phyloP scores from a whole-genome alignment of 2,113 vertebrate genomes.

The Narcine bancroftii region DNA sequence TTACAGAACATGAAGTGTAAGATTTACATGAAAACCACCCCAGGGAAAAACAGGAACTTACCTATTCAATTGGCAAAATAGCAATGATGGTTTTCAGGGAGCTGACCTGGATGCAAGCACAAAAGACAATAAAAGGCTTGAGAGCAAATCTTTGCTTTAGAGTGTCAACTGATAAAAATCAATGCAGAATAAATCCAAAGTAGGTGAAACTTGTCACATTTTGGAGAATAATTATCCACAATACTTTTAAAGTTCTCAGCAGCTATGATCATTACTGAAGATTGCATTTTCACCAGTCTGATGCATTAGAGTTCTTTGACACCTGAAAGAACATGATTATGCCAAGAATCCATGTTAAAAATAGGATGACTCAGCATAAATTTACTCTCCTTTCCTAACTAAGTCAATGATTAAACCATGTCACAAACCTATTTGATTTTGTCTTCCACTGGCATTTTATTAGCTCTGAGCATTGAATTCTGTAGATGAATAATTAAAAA shows the following conservation, averaged over 20 bases:
- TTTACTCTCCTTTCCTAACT: not conserved
- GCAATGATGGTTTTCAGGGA: not conserved
- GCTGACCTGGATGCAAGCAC: not conserved
- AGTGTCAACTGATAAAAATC: not conserved
- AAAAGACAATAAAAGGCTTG: not conserved
- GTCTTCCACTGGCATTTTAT: not conserved
- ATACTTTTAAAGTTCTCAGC: not conserved
- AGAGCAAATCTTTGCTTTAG: not conserved
- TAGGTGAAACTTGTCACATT: not conserved
- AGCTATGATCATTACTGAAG: not conserved
- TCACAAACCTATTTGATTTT: too few species aligned
- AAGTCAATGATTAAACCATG: not conserved
- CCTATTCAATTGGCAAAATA: not conserved
- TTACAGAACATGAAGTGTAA: not conserved
- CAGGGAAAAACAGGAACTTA: not conserved
- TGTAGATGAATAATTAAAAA: not conserved
- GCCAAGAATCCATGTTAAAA: not conserved
- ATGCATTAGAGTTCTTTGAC: too few species aligned
- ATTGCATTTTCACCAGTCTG: not conserved
- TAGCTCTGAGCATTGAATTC: not conserved
- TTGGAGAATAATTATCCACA: not conserved
- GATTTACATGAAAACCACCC: too few species aligned
- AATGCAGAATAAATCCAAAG: not conserved
- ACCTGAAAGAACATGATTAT: not conserved
- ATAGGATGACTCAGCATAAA: not conserved